Evolutionary conservation across 2,113 vertebrate genomes (phyloP).

Genomic region (Cyphomyrus discorhynchus): DNA sequence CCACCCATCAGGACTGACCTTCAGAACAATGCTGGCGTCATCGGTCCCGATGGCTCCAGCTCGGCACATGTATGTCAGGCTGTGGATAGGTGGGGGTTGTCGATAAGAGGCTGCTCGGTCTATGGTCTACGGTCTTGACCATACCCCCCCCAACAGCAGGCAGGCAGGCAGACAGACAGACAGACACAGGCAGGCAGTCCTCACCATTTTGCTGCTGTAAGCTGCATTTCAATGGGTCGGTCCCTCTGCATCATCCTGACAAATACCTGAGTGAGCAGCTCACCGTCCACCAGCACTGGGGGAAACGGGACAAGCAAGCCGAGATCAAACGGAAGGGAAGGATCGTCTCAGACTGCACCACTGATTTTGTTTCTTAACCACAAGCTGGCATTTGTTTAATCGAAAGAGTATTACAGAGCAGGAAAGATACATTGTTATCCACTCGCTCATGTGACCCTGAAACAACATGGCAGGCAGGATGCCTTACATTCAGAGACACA

Average conservation of each 20-base stretch:
- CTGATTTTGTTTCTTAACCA: neutral
- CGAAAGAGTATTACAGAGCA: neutral
- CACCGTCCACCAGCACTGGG: conserved; percentile 86
- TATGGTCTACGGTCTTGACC: neutral
- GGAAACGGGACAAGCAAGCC: conserved; percentile 31
- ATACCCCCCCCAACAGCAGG: neutral
- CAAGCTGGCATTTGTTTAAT: neutral
- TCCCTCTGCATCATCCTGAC: conserved; percentile 98
- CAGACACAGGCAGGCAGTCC: conserved; percentile 8
- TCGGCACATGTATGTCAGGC: conserved; percentile 98
- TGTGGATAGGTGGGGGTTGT: conserved; percentile 41
- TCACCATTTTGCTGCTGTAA: conserved; percentile 99
- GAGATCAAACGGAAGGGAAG: neutral
- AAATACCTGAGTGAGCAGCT: conserved; percentile 91
- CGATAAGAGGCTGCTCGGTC: neutral
- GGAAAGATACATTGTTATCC: neutral
- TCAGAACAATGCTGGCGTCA: conserved; percentile 82
- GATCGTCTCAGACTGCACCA: neutral
- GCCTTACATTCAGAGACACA: neutral
- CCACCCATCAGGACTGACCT: conserved; percentile 58
- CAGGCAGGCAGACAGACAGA: neutral
- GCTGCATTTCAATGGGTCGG: conserved; percentile 97
- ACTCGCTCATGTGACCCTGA: neutral
- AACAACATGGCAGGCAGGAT: neutral
- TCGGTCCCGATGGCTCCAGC: conserved; percentile 90